Evolutionary conservation across 2,797 vertebrate species (phyloP).

Genomic region (Poliocrania exsul): DNA sequence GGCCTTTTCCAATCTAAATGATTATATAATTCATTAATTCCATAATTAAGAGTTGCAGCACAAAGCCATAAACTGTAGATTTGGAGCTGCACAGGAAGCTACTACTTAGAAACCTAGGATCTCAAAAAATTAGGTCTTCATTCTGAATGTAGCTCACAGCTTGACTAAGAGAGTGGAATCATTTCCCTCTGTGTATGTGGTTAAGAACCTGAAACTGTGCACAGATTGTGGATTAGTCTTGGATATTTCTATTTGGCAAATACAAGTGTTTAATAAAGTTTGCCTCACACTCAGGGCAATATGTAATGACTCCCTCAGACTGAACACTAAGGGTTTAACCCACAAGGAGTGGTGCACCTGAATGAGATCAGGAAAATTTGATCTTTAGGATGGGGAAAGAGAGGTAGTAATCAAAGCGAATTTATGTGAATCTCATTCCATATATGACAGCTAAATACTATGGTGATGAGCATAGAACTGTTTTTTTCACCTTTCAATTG

Average conservation of each 20-base stretch:
- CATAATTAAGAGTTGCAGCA: background rate
- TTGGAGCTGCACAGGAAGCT: background rate
- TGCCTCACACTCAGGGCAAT: background rate
- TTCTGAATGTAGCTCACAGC: background rate
- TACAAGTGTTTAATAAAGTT: background rate
- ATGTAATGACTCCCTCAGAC: background rate
- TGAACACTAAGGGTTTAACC: background rate
- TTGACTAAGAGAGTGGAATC: background rate
- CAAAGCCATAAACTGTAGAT: background rate
- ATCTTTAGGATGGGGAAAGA: background rate
- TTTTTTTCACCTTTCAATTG: conserved; percentile 32
- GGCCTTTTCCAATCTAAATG: background rate
- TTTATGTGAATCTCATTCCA: conserved; percentile 9
- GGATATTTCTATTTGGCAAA: background rate
- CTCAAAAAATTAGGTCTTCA: background rate
- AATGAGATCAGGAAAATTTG: background rate
- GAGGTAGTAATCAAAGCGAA: conserved; percentile 10
- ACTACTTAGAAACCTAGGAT: background rate
- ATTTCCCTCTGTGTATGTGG: background rate
- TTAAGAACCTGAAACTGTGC: background rate
- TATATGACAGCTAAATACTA: conserved; percentile 25
- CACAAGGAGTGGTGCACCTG: background rate
- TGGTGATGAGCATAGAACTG: conserved; percentile 14
- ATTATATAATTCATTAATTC: background rate
- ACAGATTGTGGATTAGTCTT: background rate